Percentiles rank a stretch among this genome's conserved stretches.
These are phyloP conservation scores for Entelurus aequoreus DNA, from an alignment of 2,113 vertebrate species.

Conservation along the genomic window DNA sequence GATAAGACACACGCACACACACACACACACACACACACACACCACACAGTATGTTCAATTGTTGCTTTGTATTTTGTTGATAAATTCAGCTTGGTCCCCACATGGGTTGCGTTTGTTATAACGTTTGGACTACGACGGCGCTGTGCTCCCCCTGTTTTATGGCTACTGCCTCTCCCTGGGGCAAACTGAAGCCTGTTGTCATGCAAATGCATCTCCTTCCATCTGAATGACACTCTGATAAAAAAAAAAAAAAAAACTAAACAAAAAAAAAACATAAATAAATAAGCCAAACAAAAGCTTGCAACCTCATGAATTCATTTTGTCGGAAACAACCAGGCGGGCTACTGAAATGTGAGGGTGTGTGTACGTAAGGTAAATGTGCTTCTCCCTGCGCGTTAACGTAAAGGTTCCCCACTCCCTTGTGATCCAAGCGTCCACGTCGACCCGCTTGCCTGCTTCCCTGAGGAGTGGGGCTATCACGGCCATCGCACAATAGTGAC, in stretches of 20 bases:
- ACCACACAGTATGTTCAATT: constrained; percentile 26
- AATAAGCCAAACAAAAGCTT: constrained; percentile 48
- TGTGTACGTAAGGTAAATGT: constrained; percentile 54
- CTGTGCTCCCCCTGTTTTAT: constrained; percentile 54
- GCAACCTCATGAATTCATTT: constrained; percentile 50
- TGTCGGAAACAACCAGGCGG: constrained; percentile 45
- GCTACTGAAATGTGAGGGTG: constrained; percentile 32
- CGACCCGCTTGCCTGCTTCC: constrained; percentile 65
- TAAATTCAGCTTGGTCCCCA: not conserved
- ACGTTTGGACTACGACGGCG: constrained; percentile 30
- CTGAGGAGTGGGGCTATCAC: constrained; percentile 77
- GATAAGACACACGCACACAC: not conserved
- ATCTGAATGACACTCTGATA: constrained; percentile 99
- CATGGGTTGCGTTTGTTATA: constrained; percentile 31
- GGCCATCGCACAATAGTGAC: constrained; percentile 83
- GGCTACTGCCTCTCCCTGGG: constrained; percentile 70
- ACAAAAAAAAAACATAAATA: constrained; percentile 40
- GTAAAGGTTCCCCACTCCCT: constrained; percentile 47
- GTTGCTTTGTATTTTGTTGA: constrained; percentile 46
- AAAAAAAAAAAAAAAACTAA: constrained; percentile 73
- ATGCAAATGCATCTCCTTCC: constrained; percentile 96
- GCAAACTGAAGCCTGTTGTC: constrained; percentile 81
- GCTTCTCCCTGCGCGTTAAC: constrained; percentile 29
- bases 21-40: not conserved
- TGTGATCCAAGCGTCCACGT: constrained; percentile 45